Base-by-base conservation (phyloP, 1,140 invertebrate genomes). In the Archegozetes longisetosus region DNA sequence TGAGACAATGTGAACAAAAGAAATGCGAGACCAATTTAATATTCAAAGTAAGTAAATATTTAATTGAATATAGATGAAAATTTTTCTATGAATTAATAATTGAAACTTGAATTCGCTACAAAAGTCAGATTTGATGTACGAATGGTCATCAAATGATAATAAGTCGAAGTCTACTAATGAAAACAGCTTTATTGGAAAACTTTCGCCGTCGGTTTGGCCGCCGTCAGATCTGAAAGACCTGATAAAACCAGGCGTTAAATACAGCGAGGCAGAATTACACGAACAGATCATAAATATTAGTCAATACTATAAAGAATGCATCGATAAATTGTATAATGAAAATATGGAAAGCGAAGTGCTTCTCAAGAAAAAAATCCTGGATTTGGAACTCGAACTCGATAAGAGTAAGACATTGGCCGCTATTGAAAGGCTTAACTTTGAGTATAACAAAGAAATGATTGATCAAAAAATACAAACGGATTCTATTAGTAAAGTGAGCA, bases 391-490 rank as follows among this genome's bases (percentile, higher is more conserved):
- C 46, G 46, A n/a, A 14, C 46, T 47, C 14, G 14, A 14, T 14
- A n/a, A 14, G n/a, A 47, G 14, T n/a, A 47, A 47, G 14, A 47
- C 46, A 14, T 47, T n/a, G 46, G 46, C 46, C 46, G 46, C 14
- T 47, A n/a, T 14, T 47, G 14, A 14, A n/a, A 14, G n/a, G 46
- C 46, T 14, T 14, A 14, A 47, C 14, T n/a, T 14, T 14, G 14
- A 47, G 46, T n/a, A 47, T 14, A 47, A 47, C 46, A 47, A n/a
- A 14, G 46, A 14, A 47, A 14, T 47, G n/a, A 47, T 53, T 23
- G 53, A 55, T 23, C 6, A 55, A 26, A 55, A 25, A 23, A 23
- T 55, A 23, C 53, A 55, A 28, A 55, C 53, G 9, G 53, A 55
- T n/a, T n/a, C 9, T n/a, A n/a, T n/a, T n/a, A n/a, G n/a, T n/a